These are phyloP conservation scores for Cecidostiba fungosa DNA, from an alignment of 2,888 invertebrate genomes.

Conservation along the genomic window DNA sequence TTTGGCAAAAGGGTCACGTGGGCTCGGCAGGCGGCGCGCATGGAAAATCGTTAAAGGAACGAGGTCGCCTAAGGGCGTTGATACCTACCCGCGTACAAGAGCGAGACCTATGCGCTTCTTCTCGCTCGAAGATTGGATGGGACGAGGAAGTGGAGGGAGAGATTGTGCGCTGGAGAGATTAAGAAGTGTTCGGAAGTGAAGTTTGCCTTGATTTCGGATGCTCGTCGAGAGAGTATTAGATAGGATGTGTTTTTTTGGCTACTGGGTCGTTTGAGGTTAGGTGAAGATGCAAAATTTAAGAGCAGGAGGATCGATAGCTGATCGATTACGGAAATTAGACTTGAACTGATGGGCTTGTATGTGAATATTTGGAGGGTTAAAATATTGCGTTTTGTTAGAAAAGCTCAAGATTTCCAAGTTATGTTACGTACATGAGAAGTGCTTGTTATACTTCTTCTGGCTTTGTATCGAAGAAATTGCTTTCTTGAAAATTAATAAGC, in stretches of 20 bases:
- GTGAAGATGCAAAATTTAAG: not conserved
- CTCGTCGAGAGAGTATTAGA: not conserved
- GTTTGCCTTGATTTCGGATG: not conserved
- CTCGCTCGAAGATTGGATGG: conserved; percentile 8
- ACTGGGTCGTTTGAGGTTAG: not conserved
- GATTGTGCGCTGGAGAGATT: not conserved
- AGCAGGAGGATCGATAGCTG: not conserved
- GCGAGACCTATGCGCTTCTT: not conserved
- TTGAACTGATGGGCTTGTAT: not conserved
- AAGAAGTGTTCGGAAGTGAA: not conserved
- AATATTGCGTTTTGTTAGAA: not conserved
- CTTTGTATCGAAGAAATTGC: too few species aligned
- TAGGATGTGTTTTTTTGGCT: not conserved
- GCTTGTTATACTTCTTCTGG: too few species aligned
- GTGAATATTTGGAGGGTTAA: not conserved
- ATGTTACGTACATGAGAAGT: not conserved
- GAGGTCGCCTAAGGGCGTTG: conserved; percentile 65
- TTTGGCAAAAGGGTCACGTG: conserved; percentile 57
- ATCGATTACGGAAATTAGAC: not conserved
- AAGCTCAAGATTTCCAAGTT: not conserved
- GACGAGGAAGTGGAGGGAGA: not conserved
- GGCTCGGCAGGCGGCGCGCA: conserved; percentile 43
- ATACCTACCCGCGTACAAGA: conserved; percentile 36
- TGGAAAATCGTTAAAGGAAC: conserved; percentile 66
- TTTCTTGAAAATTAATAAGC: not conserved